Base-by-base conservation (phyloP, 2,888 invertebrate species). In the Gastracanthus pulcherrimus region DNA sequence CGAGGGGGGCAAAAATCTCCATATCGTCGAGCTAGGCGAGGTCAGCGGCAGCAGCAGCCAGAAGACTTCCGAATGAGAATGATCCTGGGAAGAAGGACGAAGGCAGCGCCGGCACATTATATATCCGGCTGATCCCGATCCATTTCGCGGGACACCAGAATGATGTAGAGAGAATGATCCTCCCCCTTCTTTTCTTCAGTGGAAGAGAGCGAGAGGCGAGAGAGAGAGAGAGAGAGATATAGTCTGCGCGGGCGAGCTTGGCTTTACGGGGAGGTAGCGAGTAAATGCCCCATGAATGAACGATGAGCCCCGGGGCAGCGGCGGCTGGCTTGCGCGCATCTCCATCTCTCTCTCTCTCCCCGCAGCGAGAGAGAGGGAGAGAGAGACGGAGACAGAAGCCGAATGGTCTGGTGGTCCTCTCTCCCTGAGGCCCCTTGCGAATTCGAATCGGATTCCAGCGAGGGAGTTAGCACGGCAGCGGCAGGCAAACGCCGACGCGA, bases 211-310 rank as follows among this genome's bases (percentile, higher is more conserved):
- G n/a, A 88, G 87, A 86, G 80, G 82, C 84, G 82, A 83, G 81
- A 82, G 82, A 82, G 29, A 70, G 76, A 80, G 81, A 77, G 60
- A 72, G 78, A 80, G 70, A 67, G n/a, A 66, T 70, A 77, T 66
- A 79, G 58, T 62, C 55, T 31, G 72, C 70, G 82, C 69, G 79
- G 82, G 75, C 84, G 83, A 82, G 85, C 84, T 86, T 84, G 88
- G 90, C 88, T 89, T 89, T 89, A 88, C 89, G 87, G 87, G 89
- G 89, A 89, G n/a, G n/a, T 89, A 87, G 87, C 87, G 88, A 89
- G 90, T 89, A 91, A 91, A 91, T 91, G 90, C 90, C 88, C 91
- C 90, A 90, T 91, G 91, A 91, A 91, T 91, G 91, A 91, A 89
- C 90, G 91, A 91, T 90, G 91, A 91, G 90, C 86, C 87, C 83